These are phyloP conservation scores for Toxotes lorentzi DNA, from an alignment of 2,797 vertebrate species.

Conservation along the genomic window DNA sequence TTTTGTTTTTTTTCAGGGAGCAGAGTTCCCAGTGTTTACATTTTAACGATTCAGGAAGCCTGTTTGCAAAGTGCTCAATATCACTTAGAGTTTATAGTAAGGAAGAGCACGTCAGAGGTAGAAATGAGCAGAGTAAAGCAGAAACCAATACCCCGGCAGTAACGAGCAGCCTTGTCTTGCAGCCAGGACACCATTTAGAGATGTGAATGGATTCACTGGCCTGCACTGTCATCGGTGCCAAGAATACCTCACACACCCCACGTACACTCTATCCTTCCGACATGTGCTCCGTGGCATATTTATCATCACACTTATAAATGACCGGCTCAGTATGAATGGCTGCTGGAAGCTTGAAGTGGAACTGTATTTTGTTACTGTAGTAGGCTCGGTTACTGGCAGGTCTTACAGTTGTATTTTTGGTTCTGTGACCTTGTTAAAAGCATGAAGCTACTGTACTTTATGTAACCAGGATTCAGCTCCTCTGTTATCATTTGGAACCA, in stretches of 20 bases:
- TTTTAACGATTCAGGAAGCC: constrained; percentile 9
- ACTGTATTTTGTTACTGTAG: constrained; percentile 73
- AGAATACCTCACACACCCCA: constrained; percentile 81
- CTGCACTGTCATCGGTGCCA: constrained; percentile 74
- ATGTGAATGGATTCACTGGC: constrained; percentile 66
- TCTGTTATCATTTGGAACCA: neutral
- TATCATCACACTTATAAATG: constrained; percentile 74
- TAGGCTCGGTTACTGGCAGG: constrained; percentile 52
- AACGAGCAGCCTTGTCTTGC: constrained; percentile 48
- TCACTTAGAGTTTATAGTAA: neutral
- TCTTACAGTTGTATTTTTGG: constrained; percentile 66
- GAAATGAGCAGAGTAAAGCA: constrained; percentile 47
- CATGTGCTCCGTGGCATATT: constrained; percentile 74
- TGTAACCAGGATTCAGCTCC: constrained; percentile 26
- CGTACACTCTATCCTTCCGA: constrained; percentile 62
- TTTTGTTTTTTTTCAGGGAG: neutral
- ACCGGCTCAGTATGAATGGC: constrained; percentile 70
- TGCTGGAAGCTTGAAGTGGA: constrained; percentile 43
- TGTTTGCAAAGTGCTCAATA: constrained; percentile 25
- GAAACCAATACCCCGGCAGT: constrained; percentile 53
- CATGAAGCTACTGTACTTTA: constrained; percentile 40
- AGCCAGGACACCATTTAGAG: constrained; percentile 73
- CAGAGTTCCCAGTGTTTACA: neutral
- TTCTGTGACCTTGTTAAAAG: constrained; percentile 51
- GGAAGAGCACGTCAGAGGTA: neutral